A percentile compares a stretch with the other conserved stretches of the same genome.
Conservation (phyloP, 2,113 vertebrate genomes). For the Chaetura pelagica region DNA sequence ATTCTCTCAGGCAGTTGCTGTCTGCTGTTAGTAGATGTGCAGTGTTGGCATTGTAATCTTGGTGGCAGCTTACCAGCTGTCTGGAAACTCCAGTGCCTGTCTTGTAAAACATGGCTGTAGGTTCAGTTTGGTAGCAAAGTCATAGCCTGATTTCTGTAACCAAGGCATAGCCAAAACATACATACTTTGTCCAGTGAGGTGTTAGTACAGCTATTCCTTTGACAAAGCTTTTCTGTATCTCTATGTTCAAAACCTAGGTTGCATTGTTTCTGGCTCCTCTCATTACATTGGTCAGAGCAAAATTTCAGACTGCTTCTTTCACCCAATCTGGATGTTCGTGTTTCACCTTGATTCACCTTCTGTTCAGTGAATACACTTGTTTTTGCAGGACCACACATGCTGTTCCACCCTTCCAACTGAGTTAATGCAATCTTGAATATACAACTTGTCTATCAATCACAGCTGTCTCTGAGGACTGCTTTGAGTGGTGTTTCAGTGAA, state of each 20-base stretch:
- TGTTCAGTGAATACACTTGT: not conserved
- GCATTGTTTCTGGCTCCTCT: not conserved
- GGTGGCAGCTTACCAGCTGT: not conserved
- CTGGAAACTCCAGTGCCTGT: not conserved
- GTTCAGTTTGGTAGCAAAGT: not conserved
- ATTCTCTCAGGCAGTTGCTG: not conserved
- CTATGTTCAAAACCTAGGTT: not conserved
- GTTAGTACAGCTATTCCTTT: not conserved
- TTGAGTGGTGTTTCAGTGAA: slow-evolving; percentile 1
- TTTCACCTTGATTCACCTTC: slow-evolving; percentile 21
- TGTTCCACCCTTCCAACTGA: slow-evolving; percentile 29
- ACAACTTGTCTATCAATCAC: slow-evolving; percentile 30
- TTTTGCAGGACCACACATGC: not conserved
- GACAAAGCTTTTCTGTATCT: not conserved
- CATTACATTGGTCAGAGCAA: not conserved
- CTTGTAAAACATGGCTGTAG: not conserved
- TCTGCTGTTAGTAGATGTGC: not conserved
- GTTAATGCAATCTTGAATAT: slow-evolving; percentile 28
- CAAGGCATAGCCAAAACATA: not conserved
- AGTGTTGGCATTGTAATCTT: not conserved
- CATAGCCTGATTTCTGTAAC: not conserved
- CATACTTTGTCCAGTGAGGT: not conserved
- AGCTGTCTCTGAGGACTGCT: slow-evolving; percentile 15
- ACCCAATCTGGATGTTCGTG: not conserved
- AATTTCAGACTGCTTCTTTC: not conserved